Conservation (phyloP, 2,888 invertebrate genomes). For the Elegia similella region DNA sequence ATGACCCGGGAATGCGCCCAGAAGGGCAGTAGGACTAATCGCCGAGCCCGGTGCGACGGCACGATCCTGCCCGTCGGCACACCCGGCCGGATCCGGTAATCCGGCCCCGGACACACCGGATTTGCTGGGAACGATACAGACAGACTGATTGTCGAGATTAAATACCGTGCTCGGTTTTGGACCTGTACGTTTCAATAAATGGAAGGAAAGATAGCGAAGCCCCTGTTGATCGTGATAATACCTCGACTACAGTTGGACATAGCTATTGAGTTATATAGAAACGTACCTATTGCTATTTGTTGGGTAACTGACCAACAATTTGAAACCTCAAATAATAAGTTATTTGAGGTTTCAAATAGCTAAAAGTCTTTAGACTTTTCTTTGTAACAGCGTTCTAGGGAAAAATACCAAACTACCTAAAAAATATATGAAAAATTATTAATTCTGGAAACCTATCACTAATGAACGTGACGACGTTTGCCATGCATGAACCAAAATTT, state of each 20-base stretch:
- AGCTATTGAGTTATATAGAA: not conserved
- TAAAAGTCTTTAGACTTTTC: too few relatives aligned
- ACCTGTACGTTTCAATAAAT: conserved; percentile 14
- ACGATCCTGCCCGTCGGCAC: conserved; percentile 58
- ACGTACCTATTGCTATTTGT: not conserved
- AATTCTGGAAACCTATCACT: too few relatives aligned
- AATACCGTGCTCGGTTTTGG: conserved; percentile 47
- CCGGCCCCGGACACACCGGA: conserved; percentile 46
- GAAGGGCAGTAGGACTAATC: conserved; percentile 72
- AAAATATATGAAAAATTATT: too few relatives aligned
- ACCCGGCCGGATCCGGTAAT: conserved; percentile 58
- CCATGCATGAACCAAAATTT: too few relatives aligned
- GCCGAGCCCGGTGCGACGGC: conserved; percentile 61
- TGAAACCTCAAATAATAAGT: too few relatives aligned
- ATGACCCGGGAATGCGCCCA: conserved; percentile 50
- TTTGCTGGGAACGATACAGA: conserved; percentile 70
- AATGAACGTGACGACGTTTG: too few relatives aligned
- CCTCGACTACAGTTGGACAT: not conserved
- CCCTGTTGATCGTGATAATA: not conserved
- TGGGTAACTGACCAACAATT: too few relatives aligned
- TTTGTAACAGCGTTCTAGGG: too few relatives aligned
- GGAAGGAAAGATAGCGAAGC: conserved; percentile 11
- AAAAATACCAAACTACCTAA: too few relatives aligned
- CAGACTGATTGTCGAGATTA: conserved; percentile 71
- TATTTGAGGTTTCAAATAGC: too few relatives aligned